Evolutionary conservation across 2,797 vertebrate species (phyloP).

Genomic region (Merluccius polli): DNA sequence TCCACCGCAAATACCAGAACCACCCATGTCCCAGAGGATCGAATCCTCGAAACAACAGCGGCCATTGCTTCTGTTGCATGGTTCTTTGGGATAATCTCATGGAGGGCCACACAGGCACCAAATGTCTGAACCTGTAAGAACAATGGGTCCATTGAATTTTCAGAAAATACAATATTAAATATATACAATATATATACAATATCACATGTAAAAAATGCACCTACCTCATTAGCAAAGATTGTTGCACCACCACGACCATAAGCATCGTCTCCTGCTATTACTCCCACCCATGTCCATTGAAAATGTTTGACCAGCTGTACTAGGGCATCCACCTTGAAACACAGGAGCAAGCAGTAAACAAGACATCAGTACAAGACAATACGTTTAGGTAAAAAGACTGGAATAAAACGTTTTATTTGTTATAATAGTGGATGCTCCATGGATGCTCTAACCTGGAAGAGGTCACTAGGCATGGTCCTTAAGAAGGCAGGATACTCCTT

Average conservation of each 20-base stretch:
- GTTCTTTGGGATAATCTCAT: slow-evolving; percentile 77
- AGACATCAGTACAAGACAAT: not conserved
- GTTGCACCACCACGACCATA: slow-evolving; percentile 75
- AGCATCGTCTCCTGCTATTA: slow-evolving; percentile 75
- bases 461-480: slow-evolving; percentile 79
- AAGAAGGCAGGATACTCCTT: slow-evolving; percentile 74
- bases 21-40: slow-evolving; percentile 63
- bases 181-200: too few relatives aligned
- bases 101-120: slow-evolving; percentile 70
- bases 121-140: slow-evolving; percentile 53
- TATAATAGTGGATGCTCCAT: not conserved
- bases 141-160: not conserved
- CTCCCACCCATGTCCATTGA: slow-evolving; percentile 78
- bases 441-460: slow-evolving; percentile 66
- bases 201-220: not conserved
- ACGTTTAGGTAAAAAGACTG: not conserved
- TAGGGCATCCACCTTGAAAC: slow-evolving; percentile 67
- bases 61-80: slow-evolving; percentile 56
- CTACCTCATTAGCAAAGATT: slow-evolving; percentile 68
- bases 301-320: slow-evolving; percentile 76
- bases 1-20: slow-evolving; percentile 78
- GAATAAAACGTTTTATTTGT: not conserved
- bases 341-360: not conserved
- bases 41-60: slow-evolving; percentile 66
- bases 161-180: not conserved